Base-by-base conservation (phyloP, 2,888 invertebrate genomes). In the Ariolimax columbianus region DNA sequence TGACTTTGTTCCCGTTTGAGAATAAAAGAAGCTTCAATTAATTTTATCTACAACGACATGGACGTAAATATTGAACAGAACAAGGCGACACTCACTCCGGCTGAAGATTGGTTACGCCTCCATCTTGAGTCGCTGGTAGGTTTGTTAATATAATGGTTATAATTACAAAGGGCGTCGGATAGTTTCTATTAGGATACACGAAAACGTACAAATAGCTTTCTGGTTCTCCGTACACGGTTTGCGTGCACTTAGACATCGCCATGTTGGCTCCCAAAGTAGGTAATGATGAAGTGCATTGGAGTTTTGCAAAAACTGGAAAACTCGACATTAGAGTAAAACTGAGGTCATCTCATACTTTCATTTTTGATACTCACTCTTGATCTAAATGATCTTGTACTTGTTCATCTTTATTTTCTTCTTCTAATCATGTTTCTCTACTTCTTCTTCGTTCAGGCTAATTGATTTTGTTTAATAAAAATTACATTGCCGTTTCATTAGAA, bases 1-100 rank as follows among this genome's bases (percentile, higher is more conserved):
- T 68, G 68, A 68, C 68, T 68, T 68, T 36, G 68, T 68, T 36
- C 19, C 2, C 36, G 36, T 36, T 68, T 68, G 7, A 36, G 4
- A 4, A 68, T 33, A 68, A 33, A 68, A 36, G 68, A 68, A 68
- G 14, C 33, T 36, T 68, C 68, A 33, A 68, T 68, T 68, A 68
- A 30, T 68, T 68, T 68, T 36, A 68, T 33, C 68, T 17, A 36
- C 68, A 36, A 14, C 33, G 68, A 68, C 33, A 33, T 33, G 2
- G 68, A 30, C 68, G 68, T 36, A 68, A 68, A 68, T 68, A 68
- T 68, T 68, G 68, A 68, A 68, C 68, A 66, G 9, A 19, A 66
- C 30, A 30, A 33, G 17, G 30, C 33, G 36, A 68, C 17, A 68
- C 36, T 33, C 17, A 68, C 36, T 33, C 14, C 4, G 19, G 23